Percentiles rank a stretch among this genome's conserved stretches.
Evolutionary conservation across 2,113 vertebrate genomes (phyloP).

Genomic region (Zosterops hypoxanthus): DNA sequence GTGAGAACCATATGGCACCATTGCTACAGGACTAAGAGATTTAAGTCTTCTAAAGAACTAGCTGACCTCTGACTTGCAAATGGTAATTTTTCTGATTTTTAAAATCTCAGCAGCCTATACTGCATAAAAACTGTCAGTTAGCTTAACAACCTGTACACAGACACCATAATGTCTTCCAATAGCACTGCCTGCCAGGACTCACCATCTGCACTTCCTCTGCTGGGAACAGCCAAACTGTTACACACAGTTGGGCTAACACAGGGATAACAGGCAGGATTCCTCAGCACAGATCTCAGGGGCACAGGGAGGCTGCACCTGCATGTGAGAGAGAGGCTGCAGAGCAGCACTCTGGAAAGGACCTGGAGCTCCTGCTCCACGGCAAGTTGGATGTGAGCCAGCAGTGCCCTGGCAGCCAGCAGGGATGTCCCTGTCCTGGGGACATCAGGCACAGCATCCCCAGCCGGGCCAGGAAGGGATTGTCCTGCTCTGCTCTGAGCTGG

Average conservation of each 20-base stretch:
- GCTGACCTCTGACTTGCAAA: slow-evolving; percentile 6
- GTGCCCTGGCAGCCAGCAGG: neutral
- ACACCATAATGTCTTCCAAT: slow-evolving; percentile 43
- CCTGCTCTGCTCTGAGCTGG: fast-evolving
- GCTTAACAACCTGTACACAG: slow-evolving; percentile 36
- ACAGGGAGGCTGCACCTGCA: neutral
- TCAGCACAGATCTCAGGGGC: neutral
- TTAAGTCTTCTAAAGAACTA: slow-evolving; percentile 32
- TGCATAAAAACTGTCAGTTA: slow-evolving; percentile 40
- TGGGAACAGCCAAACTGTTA: neutral
- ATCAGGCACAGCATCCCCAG: fast-evolving
- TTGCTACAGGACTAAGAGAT: neutral
- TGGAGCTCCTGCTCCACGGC: neutral
- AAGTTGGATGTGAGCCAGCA: neutral
- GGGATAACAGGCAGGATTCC: neutral
- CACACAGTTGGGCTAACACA: slow-evolving; percentile 22
- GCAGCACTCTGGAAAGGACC: neutral
- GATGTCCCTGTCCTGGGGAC: fast-evolving
- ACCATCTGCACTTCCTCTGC: slow-evolving; percentile 44
- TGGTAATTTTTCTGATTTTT: slow-evolving; percentile 41
- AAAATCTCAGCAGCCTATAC: slow-evolving; percentile 1
- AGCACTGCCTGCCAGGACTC: slow-evolving; percentile 26
- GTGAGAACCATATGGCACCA: slow-evolving; percentile 45
- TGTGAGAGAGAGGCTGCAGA: fast-evolving
- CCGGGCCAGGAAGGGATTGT: fast-evolving